Evolutionary conservation across 2,113 vertebrate species (phyloP), one percentile per base, ranked within the genome.

Genomic region (Archocentrus centrarchus): DNA sequence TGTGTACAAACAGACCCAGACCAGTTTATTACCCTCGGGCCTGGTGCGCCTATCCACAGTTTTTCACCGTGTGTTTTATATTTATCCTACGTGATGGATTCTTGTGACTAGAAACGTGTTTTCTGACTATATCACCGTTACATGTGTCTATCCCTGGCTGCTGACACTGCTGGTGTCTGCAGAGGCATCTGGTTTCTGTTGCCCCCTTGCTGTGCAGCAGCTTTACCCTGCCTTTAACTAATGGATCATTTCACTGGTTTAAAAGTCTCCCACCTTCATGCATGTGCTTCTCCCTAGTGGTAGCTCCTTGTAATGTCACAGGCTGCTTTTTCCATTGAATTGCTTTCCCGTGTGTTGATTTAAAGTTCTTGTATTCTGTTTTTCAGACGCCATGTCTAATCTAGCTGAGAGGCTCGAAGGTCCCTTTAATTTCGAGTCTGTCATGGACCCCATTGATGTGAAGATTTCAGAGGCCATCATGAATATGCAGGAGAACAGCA

Each of bases 401-500:
- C 96, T 99, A 11, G 98, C 96, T 0, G 98, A 99, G 83, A 96
- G 98, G 82, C 96, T 99, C 1, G 98, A 99, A 76, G 98, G 98
- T 7, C 98, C 98, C 8, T 99, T 99, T 86, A 99, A 99, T 89
- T 99, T 99, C 10, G 98, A 99, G 90, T 96, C 98, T 0, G 97
- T 99, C 83, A 97, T 99, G 96, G 98, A 99, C 79, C 98, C 98
- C 66, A 99, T 99, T 2, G 98, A 99, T 0, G 98, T 99, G 82
- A 99, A 99, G 88, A 97, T 99, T 86, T 99, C 98, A 0, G 98
- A 99, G 0, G 98, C 98, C 0, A 99, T 99, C 86, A 99, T 99
- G 98, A 99, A 99, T 94, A 99, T 99, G 98, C 98, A 99, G 90
- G 98, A 99, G 87, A 99, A 99, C 93, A 99, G 98, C 86, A 96